A percentile compares a stretch with the other conserved stretches of the same genome.
Conservation (phyloP, 1,140 invertebrate genomes). For the Lepidurus packardi region DNA sequence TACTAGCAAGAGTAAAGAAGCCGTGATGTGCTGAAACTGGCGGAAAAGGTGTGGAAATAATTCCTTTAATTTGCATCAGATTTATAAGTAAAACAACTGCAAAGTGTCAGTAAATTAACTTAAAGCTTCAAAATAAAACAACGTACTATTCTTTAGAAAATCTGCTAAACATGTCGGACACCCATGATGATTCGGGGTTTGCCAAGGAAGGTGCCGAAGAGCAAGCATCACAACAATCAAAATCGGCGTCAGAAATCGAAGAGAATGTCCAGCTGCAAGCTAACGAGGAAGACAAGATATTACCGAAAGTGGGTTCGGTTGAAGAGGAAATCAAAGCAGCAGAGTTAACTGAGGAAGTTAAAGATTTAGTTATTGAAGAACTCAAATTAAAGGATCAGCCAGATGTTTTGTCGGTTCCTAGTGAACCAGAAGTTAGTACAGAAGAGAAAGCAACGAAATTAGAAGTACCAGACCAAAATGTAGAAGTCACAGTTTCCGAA, state of each 20-base stretch:
- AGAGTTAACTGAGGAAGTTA: background rate
- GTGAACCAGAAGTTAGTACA: background rate
- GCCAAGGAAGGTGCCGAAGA: background rate
- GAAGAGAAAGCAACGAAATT: background rate
- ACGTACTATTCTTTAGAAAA: background rate
- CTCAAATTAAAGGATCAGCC: no score
- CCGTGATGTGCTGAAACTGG: slow-evolving; percentile 9
- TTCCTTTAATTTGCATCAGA: background rate
- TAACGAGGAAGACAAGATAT: background rate
- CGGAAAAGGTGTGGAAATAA: background rate
- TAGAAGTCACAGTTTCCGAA: background rate
- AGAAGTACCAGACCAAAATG: background rate
- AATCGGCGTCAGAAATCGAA: background rate
- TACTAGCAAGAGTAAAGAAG: background rate
- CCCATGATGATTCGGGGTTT: background rate
- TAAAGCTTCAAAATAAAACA: background rate
- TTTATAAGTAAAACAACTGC: background rate
- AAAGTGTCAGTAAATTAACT: background rate
- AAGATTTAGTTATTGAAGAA: background rate
- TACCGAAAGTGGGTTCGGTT: background rate
- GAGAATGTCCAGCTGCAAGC: background rate
- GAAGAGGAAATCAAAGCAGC: background rate
- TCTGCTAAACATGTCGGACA: background rate
- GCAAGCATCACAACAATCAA: slow-evolving; percentile 4
- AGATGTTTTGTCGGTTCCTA: background rate